Evolutionary conservation across 2,888 invertebrate genomes (phyloP).

Genomic region (Amphipoea oculea): DNA sequence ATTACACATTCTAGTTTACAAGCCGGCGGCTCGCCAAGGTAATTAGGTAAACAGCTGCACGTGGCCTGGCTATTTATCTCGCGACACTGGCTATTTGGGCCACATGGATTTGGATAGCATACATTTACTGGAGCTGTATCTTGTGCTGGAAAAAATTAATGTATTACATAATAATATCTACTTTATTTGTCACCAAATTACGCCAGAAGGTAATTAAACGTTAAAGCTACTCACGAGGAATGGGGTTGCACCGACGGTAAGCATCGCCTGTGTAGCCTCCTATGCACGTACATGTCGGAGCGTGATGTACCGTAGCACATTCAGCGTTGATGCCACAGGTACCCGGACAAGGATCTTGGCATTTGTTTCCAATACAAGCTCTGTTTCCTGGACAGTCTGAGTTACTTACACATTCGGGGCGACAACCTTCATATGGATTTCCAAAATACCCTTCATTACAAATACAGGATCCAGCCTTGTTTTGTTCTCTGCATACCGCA

Average conservation of each 20-base stretch:
- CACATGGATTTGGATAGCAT: constrained; percentile 91
- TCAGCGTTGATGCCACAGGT: constrained; percentile 94
- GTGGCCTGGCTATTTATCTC: constrained; percentile 91
- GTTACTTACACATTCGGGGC: constrained; percentile 93
- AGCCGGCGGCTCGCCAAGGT: constrained; percentile 92
- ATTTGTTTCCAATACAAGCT: constrained; percentile 94
- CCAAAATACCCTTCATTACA: constrained; percentile 93
- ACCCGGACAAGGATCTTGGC: constrained; percentile 94
- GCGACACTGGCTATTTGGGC: constrained; percentile 91
- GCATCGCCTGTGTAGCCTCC: constrained; percentile 92
- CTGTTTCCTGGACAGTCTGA: constrained; percentile 93
- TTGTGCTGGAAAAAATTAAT: constrained; percentile 80
- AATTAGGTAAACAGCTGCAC: constrained; percentile 93
- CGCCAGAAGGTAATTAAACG: not conserved
- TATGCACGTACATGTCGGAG: constrained; percentile 92
- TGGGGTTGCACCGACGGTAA: constrained; percentile 87
- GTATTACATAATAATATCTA: not conserved
- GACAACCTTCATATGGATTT: constrained; percentile 94
- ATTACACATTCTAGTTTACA: constrained; percentile 93
- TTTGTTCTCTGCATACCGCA: constrained; percentile 92
- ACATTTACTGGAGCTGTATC: constrained; percentile 83
- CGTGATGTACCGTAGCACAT: constrained; percentile 93
- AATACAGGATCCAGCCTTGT: constrained; percentile 93
- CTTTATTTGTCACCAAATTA: not conserved
- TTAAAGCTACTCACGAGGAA: constrained; percentile 80